Base-by-base conservation (phyloP, 1,140 invertebrate species). In the Contarinia nasturtii region DNA sequence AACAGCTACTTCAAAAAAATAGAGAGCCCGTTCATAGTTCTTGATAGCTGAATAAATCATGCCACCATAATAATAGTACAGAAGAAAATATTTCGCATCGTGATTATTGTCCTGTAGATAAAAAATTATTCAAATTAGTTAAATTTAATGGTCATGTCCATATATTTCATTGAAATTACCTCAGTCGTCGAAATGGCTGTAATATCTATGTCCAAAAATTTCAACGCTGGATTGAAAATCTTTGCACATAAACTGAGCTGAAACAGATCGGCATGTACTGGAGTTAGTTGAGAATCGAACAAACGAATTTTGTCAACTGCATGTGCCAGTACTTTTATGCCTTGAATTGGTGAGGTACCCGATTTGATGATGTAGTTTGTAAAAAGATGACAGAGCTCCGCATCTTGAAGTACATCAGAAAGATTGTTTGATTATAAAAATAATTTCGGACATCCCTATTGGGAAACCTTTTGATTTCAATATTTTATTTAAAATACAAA, bases 51-150 rank as follows among this genome's bases (percentile, higher is more conserved):
- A 79, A 58, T 93, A 95, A 53, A 95, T 92, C 85, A 96, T 92
- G 44, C 92, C 93, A 43, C 91, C 92, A 67, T 97, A 97, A 64
- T 97, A 97, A 61, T 89, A 96, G 63, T 93, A 97, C 0, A 91
- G 68, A 36, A 97, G 69, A 61, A 94, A 94, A 65, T 90, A 82
- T 71, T 92, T 77, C 63, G 94, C 88, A 71, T 86, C 90, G 51
- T 80, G 77, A 45, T 79, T 78, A 48, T 79, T 79, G 67, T 82
- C 66, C 71, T 73, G 54, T 38, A 63, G 66, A 37, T 19, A 45
- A 43, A 20, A n/a, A 43, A 20, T 40, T 40, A 40, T 4, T 40
- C 37, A n/a, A 4, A 4, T 4, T 18, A 40, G 3, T 40, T 7
- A 5, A 18, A 40, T 15, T 14, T 40, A 15, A 18, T 18, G 37